These are phyloP conservation scores for Pinctada fucata DNA, from an alignment of 2,888 invertebrate genomes.

Conservation along the genomic window DNA sequence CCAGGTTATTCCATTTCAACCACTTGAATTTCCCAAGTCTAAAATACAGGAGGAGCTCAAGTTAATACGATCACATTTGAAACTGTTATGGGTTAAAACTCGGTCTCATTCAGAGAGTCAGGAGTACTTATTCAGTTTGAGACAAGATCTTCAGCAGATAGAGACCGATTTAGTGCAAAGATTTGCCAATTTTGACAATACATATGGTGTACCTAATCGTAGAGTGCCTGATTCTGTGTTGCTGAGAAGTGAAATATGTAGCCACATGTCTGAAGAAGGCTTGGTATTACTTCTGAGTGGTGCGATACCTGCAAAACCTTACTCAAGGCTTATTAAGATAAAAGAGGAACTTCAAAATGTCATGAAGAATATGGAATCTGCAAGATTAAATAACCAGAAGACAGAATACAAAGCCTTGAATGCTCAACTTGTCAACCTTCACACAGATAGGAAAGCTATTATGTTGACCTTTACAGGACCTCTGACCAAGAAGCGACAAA, in stretches of 20 bases:
- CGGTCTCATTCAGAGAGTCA: constrained; percentile 4
- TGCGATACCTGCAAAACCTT: constrained; percentile 21
- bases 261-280: constrained; percentile 26
- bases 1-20: constrained; percentile 20
- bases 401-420: not conserved
- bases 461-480: constrained; percentile 32
- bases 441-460: constrained; percentile 18
- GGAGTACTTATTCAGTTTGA: not conserved
- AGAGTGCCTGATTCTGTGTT: constrained; percentile 23
- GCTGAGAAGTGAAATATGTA: constrained; percentile 11
- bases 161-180: constrained; percentile 25
- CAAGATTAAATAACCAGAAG: not conserved
- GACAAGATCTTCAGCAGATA: constrained; percentile 34
- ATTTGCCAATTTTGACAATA: constrained; percentile 1
- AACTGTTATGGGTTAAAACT: constrained; percentile 10
- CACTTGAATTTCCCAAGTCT: constrained; percentile 15
- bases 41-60: constrained; percentile 18
- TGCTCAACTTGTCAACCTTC: constrained; percentile 5
- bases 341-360: constrained; percentile 21
- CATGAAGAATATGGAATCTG: constrained; percentile 7
- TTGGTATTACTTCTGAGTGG: constrained; percentile 21
- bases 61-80: constrained; percentile 14
- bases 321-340: constrained; percentile 13
- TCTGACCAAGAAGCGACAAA: constrained; percentile 26
- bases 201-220: constrained; percentile 11